phyloP scores from a whole-genome alignment of 2,113 vertebrate genomes.

The Ivindomyrus marchei region DNA sequence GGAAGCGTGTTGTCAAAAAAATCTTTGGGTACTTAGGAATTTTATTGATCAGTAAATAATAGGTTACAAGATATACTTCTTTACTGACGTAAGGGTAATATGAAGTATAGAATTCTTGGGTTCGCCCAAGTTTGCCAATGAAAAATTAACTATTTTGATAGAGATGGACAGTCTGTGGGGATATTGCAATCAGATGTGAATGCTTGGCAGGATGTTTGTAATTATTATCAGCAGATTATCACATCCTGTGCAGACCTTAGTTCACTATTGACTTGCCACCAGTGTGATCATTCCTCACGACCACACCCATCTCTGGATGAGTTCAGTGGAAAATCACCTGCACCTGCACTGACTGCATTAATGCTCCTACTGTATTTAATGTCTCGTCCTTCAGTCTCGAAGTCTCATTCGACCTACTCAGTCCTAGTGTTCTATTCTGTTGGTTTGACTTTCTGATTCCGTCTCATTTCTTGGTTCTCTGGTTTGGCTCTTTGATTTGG shows the following conservation, averaged over 20 bases:
- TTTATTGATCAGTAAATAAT: neutral
- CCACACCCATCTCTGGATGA: neutral
- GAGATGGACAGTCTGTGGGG: neutral
- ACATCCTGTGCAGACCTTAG: neutral
- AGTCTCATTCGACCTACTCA: neutral
- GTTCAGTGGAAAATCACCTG: neutral
- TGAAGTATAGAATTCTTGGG: neutral
- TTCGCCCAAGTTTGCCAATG: neutral
- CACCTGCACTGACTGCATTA: neutral
- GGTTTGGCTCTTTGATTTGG: neutral
- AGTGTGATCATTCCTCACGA: neutral
- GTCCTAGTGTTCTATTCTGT: neutral
- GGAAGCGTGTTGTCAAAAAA: neutral
- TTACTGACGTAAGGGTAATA: neutral
- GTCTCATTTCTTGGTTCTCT: neutral
- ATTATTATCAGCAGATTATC: neutral
- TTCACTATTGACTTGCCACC: neutral
- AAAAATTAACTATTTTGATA: neutral
- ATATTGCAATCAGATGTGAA: neutral
- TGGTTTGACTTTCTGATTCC: neutral
- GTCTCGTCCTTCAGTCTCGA: neutral
- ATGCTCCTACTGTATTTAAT: neutral
- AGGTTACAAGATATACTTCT: neutral
- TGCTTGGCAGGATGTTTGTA: neutral
- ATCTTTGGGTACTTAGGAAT: neutral